Base-by-base conservation (phyloP, 2,797 vertebrate species). In the Coranthus polyacanthus region DNA sequence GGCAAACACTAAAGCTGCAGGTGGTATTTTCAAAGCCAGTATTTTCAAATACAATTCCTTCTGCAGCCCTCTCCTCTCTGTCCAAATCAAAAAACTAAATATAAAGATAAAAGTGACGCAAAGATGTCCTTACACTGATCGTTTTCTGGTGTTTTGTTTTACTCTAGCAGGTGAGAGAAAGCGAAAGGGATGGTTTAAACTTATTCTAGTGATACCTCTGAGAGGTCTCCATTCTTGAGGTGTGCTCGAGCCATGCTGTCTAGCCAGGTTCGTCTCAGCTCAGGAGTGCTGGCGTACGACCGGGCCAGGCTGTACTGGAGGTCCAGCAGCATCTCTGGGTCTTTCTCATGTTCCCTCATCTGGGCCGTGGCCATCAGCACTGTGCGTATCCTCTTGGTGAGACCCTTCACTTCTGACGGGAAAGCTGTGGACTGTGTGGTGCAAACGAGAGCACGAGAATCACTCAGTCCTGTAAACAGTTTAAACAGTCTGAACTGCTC, bases 221-320 rank as follows among this genome's bases (percentile, higher is more conserved):
- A 99, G 50, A 94, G 93, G 83, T 99, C 97, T 46, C 95, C 96
- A 0, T 99, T 98, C 88, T 98, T 98, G 0, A 96, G 77, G 17
- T 99, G 98, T 6, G 98, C 97, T 71, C 97, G 95, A 63, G 97
- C 97, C 97, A 99, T 99, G 84, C 96, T 98, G 90, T 99, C 96
- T 54, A 99, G 90, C 98, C 98, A 99, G 0, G 98, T 98, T 20
- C 98, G 96, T 12, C 98, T 92, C 15, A 99, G 96, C 72, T 99
- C 97, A 0, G 97, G 97, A 0, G 97, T 98, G 85, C 96, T 98
- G 81, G 98, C 97, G 0, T 99, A 98, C 17, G 97, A 99, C 38
- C 96, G 96, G 43, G 97, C 97, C 82, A 99, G 93, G 62, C 97
- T 99, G 89, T 98, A 98, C 84, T 99, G 97, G 2, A 99, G 94